Conservation (phyloP, 2,113 vertebrate genomes). For the Plecotus auritus region DNA sequence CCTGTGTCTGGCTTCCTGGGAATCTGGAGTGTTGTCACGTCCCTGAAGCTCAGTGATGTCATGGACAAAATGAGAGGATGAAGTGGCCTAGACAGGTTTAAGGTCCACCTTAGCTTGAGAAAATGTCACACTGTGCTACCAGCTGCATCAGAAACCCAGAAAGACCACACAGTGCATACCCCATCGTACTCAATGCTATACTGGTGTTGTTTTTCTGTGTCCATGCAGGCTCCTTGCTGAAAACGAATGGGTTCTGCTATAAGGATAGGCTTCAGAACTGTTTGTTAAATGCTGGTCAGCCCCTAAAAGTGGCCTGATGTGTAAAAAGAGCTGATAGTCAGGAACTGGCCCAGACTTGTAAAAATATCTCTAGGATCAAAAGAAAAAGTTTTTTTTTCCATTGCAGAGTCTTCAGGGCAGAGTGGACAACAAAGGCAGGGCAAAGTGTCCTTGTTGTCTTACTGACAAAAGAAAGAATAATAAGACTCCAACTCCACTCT, state of each 20-base stretch:
- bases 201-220: not conserved
- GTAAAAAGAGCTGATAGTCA: not conserved
- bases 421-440: not conserved
- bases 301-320: not conserved
- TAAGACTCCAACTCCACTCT: not conserved
- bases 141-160: not conserved
- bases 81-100: not conserved
- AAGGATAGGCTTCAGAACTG: not conserved
- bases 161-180: not conserved
- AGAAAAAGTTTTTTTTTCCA: not conserved
- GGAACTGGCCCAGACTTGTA: not conserved
- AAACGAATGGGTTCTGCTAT: not conserved
- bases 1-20: not conserved
- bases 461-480: not conserved
- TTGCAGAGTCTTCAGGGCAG: not conserved
- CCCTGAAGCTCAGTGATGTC: not conserved
- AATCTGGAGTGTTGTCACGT: not conserved
- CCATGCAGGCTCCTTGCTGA: not conserved
- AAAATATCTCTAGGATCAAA: not conserved
- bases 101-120: not conserved
- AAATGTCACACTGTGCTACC: not conserved
- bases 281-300: not conserved
- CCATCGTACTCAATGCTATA: rapidly evolving
- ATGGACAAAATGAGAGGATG: not conserved
- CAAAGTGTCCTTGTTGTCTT: not conserved